Percentiles rank a stretch among this genome's conserved stretches.
phyloP scores from a whole-genome alignment of 2,888 invertebrate species.

The Deilephila elpenor region DNA sequence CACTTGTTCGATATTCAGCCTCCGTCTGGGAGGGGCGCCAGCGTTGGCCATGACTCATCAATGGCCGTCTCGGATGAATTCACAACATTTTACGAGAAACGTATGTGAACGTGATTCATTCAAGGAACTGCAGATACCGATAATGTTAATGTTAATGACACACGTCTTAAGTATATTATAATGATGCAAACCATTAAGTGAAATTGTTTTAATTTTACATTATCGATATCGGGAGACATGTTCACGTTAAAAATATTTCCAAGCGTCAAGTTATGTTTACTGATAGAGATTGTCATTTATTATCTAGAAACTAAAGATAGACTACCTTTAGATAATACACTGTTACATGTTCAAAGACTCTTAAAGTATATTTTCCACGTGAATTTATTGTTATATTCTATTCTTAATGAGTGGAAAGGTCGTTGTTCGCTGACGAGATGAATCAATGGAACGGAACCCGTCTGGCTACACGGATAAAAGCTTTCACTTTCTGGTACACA shows the following conservation, averaged over 20 bases:
- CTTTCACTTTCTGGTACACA: neutral
- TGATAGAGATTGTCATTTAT: conserved; percentile 2
- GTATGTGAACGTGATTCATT: conserved; percentile 47
- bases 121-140: conserved; percentile 35
- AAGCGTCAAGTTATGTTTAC: neutral
- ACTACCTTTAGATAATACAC: neutral
- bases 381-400: neutral
- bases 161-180: conserved; percentile 20
- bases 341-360: neutral
- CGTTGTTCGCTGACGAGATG: neutral
- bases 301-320: neutral
- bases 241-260: neutral
- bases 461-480: neutral
- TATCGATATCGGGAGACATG: neutral
- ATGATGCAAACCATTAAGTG: neutral
- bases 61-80: conserved; percentile 50
- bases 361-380: neutral
- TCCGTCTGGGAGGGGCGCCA: conserved; percentile 38
- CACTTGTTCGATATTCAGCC: conserved; percentile 20
- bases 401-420: neutral
- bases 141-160: conserved; percentile 35
- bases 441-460: neutral
- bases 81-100: conserved; percentile 53
- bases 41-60: conserved; percentile 47
- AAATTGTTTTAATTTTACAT: neutral